Conservation (phyloP, 1,140 invertebrate genomes). For the Bombus pascuorum region DNA sequence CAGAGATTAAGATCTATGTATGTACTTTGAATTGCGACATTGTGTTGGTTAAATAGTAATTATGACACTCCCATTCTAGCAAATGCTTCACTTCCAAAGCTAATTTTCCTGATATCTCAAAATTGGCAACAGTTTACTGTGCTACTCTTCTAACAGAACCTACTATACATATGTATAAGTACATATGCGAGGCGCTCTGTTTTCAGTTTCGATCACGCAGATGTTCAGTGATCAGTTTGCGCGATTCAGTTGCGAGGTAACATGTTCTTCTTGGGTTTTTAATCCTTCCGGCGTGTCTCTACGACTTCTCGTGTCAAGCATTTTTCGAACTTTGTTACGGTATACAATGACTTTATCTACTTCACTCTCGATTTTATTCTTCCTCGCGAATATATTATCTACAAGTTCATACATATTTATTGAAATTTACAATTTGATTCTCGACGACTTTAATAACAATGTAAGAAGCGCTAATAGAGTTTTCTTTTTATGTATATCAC, state of each 20-base stretch:
- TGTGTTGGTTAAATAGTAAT: neutral
- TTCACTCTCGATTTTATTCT: neutral
- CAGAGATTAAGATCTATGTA: neutral
- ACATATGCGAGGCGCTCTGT: neutral
- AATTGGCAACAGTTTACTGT: neutral
- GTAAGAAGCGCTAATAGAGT: neutral
- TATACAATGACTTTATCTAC: neutral
- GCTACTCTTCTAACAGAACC: neutral
- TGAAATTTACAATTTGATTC: neutral
- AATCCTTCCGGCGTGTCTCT: neutral
- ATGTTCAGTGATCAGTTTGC: slow-evolving; percentile 4
- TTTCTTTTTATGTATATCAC: slow-evolving; percentile 18
- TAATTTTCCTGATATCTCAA: neutral
- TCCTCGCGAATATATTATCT: neutral
- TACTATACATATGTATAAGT: neutral
- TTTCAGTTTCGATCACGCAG: slow-evolving; percentile 38
- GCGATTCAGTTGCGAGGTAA: neutral
- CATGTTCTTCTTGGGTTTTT: neutral
- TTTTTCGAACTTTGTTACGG: neutral
- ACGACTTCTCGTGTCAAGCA: neutral
- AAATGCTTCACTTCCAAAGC: too few relatives aligned
- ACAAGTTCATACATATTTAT: neutral
- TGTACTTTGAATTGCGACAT: neutral
- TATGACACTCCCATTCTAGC: too few relatives aligned
- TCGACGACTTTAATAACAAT: neutral